These are phyloP conservation scores for Cercopithecus mona DNA, from an alignment of 2,113 vertebrate genomes.

Conservation along the genomic window DNA sequence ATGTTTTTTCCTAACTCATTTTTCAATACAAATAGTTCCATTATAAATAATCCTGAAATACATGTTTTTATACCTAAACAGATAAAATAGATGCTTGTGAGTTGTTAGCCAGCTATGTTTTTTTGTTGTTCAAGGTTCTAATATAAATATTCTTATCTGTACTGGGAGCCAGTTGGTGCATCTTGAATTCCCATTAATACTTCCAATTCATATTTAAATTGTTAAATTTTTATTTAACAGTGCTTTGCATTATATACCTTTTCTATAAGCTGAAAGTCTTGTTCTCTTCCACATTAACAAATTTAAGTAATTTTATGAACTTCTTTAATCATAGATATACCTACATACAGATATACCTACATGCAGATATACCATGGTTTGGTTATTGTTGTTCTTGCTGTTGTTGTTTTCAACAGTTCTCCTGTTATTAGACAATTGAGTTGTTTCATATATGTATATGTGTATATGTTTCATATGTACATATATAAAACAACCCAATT, in stretches of 20 bases:
- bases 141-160: background rate
- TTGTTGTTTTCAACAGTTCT: background rate
- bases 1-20: background rate
- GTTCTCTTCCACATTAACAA: background rate
- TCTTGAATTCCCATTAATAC: background rate
- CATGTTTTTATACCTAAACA: background rate
- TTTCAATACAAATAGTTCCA: background rate
- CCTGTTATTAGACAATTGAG: background rate
- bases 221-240: background rate
- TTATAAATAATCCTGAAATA: background rate
- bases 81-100: background rate
- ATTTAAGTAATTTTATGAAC: background rate
- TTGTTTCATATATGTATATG: background rate
- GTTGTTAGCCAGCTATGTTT: background rate
- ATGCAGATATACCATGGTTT: background rate
- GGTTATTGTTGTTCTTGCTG: background rate
- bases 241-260: background rate
- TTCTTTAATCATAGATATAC: background rate
- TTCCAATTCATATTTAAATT: background rate
- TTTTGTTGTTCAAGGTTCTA: background rate
- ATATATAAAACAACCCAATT: no score
- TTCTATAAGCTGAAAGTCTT: background rate
- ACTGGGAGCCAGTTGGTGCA: background rate
- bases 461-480: background rate
- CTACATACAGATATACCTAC: background rate